A percentile compares a stretch with the other conserved stretches of the same genome.
Conservation (phyloP, 2,888 invertebrate species). For the Agrochola litura region DNA sequence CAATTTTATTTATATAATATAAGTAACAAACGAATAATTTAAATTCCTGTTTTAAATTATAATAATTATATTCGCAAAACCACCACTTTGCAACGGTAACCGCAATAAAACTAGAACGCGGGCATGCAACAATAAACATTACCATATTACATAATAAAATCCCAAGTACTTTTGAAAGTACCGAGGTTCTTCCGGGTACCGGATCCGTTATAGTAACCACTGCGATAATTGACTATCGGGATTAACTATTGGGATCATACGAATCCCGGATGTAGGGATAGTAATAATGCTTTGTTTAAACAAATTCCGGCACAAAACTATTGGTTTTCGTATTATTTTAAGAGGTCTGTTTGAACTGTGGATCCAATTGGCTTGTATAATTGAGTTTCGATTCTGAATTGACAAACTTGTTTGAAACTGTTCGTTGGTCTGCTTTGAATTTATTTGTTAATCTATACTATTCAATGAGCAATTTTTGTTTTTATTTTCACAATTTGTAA, state of each 20-base stretch:
- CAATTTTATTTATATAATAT: not conserved
- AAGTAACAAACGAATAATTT: not conserved
- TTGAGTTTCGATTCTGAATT: slow-evolving; percentile 6
- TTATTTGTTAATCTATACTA: not conserved
- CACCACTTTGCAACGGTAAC: slow-evolving; percentile 14
- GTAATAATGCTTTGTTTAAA: slow-evolving; percentile 65
- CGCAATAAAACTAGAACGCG: slow-evolving; percentile 15
- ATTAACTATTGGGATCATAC: slow-evolving; percentile 60
- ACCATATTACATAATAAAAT: slow-evolving; percentile 6
- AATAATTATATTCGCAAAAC: slow-evolving; percentile 21
- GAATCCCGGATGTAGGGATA: slow-evolving; percentile 61
- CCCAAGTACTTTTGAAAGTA: not conserved
- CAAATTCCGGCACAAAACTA: slow-evolving; percentile 37
- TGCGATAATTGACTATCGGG: slow-evolving; percentile 72
- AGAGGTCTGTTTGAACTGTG: not conserved
- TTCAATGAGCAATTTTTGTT: too few relatives aligned
- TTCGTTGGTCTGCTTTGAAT: not conserved
- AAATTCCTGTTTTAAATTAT: slow-evolving; percentile 4
- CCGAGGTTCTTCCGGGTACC: slow-evolving; percentile 39
- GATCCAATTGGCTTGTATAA: slow-evolving; percentile 1
- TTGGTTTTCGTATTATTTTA: slow-evolving; percentile 37
- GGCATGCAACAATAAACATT: slow-evolving; percentile 15
- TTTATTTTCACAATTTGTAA: too few relatives aligned
- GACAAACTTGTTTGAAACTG: not conserved
- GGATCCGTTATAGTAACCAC: slow-evolving; percentile 54